phyloP scores from a whole-genome alignment of 92 coral and sea anemone species.

The Heliopora coerulea region DNA sequence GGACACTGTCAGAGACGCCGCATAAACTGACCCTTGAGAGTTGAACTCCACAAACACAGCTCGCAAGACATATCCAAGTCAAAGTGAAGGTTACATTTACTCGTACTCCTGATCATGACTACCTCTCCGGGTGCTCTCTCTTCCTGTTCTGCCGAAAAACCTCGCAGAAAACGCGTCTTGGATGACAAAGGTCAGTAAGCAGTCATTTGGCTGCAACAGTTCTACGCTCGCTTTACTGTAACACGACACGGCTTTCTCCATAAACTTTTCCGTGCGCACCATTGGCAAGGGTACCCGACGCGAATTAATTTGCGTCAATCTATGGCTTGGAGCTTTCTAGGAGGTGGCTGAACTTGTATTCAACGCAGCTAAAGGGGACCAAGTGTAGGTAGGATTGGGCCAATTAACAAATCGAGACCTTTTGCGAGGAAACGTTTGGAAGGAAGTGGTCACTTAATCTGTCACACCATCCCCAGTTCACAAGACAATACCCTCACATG shows the following conservation, averaged over 20 bases:
- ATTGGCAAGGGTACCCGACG: neutral
- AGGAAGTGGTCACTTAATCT: no score
- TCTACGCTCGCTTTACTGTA: conserved; percentile 1
- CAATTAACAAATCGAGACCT: no score
- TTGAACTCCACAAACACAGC: neutral
- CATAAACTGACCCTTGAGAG: neutral
- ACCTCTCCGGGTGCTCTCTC: neutral
- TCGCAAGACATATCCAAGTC: neutral
- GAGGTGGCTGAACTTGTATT: no score
- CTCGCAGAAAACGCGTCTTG: conserved; percentile 23
- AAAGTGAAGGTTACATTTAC: no score
- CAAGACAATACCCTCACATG: no score
- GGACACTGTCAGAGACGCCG: conserved; percentile 5
- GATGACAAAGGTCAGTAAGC: conserved; percentile 35
- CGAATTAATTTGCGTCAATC: no score
- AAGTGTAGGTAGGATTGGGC: no score
- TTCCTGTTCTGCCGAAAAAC: conserved; percentile 2
- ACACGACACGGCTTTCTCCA: neutral
- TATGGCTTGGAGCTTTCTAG: no score
- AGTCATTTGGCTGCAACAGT: conserved; percentile 10
- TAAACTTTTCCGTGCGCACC: neutral
- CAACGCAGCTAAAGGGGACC: no score
- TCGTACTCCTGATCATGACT: conserved; percentile 3
- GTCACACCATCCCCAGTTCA: no score
- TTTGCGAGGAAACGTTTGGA: no score